These are phyloP conservation scores for Athene noctua DNA, from an alignment of 2,113 vertebrate genomes.

Conservation along the genomic window DNA sequence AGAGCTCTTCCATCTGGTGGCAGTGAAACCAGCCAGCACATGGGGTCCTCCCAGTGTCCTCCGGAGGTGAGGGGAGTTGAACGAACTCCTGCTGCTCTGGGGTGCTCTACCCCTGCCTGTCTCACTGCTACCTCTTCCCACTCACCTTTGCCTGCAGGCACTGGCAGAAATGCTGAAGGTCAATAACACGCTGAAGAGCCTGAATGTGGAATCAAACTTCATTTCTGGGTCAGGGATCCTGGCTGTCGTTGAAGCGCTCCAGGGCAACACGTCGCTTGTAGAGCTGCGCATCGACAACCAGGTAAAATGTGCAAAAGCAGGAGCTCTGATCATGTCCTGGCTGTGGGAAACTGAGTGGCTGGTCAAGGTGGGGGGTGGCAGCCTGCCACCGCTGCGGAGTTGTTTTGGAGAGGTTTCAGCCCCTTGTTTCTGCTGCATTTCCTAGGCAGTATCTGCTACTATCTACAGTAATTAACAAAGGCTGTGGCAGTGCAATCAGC, in stretches of 20 bases:
- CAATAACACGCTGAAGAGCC: slow-evolving; percentile 87
- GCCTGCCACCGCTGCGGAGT: background rate
- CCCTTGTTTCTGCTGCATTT: background rate
- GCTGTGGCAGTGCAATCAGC: background rate
- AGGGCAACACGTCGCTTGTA: slow-evolving; percentile 84
- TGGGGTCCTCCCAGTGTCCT: background rate
- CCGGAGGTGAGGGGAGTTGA: background rate
- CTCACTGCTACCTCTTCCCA: background rate
- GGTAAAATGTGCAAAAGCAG: slow-evolving; percentile 34
- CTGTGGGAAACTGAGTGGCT: rapidly evolving
- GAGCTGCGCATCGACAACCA: slow-evolving; percentile 98
- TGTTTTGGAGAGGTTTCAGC: background rate
- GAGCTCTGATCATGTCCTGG: background rate
- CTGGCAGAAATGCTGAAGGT: slow-evolving; percentile 93
- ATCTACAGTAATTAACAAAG: background rate
- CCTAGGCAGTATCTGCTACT: background rate
- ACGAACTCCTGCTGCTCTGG: background rate
- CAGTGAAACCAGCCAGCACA: rapidly evolving
- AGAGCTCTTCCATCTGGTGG: background rate
- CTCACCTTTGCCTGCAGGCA: slow-evolving; percentile 75
- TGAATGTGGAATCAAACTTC: slow-evolving; percentile 99
- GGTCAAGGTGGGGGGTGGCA: no score
- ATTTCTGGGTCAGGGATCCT: slow-evolving; percentile 91
- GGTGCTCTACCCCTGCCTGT: background rate
- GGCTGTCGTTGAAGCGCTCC: slow-evolving; percentile 84